A percentile compares a stretch with the other conserved stretches of the same genome.
Evolutionary conservation across 1,140 invertebrate species (phyloP).

Genomic region (Maconellicoccus hirsutus): DNA sequence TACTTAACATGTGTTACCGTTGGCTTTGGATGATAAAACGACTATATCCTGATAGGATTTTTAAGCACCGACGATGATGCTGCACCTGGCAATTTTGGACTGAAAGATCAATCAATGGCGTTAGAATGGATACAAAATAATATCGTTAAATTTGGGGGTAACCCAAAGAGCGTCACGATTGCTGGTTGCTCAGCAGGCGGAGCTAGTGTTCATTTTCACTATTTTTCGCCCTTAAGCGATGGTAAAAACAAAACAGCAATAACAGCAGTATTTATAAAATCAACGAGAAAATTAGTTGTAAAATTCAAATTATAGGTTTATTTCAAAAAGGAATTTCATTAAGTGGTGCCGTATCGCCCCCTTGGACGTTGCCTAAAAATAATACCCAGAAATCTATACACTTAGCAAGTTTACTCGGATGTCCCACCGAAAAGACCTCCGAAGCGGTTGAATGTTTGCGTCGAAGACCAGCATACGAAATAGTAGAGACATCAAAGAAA

Average conservation of each 20-base stretch:
- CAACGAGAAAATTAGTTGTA: neutral
- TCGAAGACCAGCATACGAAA: slow-evolving; percentile 43
- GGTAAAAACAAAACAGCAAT: slow-evolving; percentile 21
- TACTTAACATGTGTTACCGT: neutral
- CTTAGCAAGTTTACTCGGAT: slow-evolving; percentile 54
- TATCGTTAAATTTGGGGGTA: slow-evolving; percentile 45
- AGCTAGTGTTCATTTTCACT: slow-evolving; percentile 49
- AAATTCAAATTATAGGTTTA: slow-evolving; percentile 23
- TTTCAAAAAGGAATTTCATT: slow-evolving; percentile 28
- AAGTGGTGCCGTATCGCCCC: slow-evolving; percentile 51
- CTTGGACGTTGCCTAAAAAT: slow-evolving; percentile 56
- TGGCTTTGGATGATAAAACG: neutral
- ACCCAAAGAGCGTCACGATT: slow-evolving; percentile 43
- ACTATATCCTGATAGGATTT: slow-evolving; percentile 35
- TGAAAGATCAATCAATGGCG: slow-evolving; percentile 52
- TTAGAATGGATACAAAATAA: slow-evolving; percentile 50
- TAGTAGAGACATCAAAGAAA: slow-evolving; percentile 34
- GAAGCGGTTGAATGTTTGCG: slow-evolving; percentile 60
- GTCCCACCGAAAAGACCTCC: slow-evolving; percentile 41
- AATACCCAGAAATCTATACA: slow-evolving; percentile 51
- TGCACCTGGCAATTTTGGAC: slow-evolving; percentile 47
- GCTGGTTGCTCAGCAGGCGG: slow-evolving; percentile 46
- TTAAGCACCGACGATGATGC: slow-evolving; percentile 43
- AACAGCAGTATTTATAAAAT: too few relatives aligned
- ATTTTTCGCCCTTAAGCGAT: slow-evolving; percentile 39